Percentiles rank a stretch among this genome's conserved stretches.
Conservation (phyloP, 2,888 invertebrate genomes). For the Trissoscelio sp. region DNA sequence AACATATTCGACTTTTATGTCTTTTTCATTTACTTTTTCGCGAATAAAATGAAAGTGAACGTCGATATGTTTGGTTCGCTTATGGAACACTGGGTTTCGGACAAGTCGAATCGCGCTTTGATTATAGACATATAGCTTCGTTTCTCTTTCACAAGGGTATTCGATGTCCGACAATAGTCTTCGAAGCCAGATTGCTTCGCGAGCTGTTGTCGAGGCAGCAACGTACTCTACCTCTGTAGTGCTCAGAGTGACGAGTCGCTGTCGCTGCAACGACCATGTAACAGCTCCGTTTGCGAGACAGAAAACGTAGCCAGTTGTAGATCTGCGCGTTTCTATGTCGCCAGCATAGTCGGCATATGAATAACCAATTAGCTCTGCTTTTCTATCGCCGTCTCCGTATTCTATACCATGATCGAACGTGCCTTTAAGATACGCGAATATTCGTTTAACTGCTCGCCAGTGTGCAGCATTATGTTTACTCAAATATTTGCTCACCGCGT, state of each 20-base stretch:
- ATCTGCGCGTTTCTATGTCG: conserved; percentile 59
- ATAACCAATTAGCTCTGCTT: conserved; percentile 48
- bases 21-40: conserved; percentile 12
- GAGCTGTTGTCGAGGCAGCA: conserved; percentile 23
- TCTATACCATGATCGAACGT: conserved; percentile 57
- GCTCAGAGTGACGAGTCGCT: conserved; percentile 45
- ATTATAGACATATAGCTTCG: conserved; percentile 39
- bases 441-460: conserved; percentile 68
- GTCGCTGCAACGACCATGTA: conserved; percentile 60
- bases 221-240: conserved; percentile 24
- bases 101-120: conserved; percentile 49
- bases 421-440: conserved; percentile 41
- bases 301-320: conserved; percentile 61
- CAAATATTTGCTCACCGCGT: conserved; percentile 58
- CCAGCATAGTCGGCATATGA: conserved; percentile 66
- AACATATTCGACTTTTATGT: conserved; percentile 40
- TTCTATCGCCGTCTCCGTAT: conserved; percentile 40
- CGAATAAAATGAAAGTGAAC: conserved; percentile 46
- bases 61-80: conserved; percentile 47
- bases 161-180: conserved; percentile 20
- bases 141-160: conserved; percentile 16
- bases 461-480: conserved; percentile 54
- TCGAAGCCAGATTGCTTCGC: conserved; percentile 32
- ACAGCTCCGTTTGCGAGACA: conserved; percentile 56
- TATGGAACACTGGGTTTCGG: conserved; percentile 44